A percentile compares a stretch with the other conserved stretches of the same genome.
These are phyloP conservation scores for Tipula helvola DNA, from an alignment of 2,888 invertebrate genomes.

Conservation along the genomic window DNA sequence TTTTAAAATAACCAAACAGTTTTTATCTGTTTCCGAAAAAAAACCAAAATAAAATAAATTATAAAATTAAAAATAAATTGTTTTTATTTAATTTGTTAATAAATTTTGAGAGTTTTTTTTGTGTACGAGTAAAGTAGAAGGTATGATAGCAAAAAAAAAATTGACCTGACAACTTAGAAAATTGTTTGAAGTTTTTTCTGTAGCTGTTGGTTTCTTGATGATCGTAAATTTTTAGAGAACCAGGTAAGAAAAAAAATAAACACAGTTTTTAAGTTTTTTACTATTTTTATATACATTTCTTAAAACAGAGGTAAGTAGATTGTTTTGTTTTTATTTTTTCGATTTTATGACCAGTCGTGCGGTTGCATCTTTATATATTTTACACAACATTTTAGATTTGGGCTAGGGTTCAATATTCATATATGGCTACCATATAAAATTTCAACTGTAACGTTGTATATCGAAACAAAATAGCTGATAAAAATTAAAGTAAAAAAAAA, in stretches of 20 bases:
- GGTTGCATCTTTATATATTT: neutral
- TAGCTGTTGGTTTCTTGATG: neutral
- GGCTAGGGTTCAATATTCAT: neutral
- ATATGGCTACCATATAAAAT: neutral
- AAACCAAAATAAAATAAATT: neutral
- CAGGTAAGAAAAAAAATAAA: neutral
- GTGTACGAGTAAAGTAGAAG: too few species aligned
- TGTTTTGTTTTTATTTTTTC: neutral
- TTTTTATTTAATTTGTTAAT: neutral
- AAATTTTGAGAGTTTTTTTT: neutral
- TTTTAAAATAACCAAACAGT: neutral
- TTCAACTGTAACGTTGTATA: neutral
- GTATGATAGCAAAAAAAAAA: neutral
- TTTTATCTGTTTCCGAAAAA: neutral
- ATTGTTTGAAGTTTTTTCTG: neutral
- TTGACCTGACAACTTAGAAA: neutral
- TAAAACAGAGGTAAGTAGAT: neutral
- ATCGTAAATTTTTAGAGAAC: neutral
- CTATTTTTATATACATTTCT: neutral
- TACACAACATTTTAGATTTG: neutral
- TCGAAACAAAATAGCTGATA: neutral
- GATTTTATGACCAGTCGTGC: neutral
- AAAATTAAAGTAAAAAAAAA: neutral
- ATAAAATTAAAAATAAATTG: neutral
- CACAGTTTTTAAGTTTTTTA: neutral